Conservation (phyloP, 2,888 invertebrate species). For the Homarus gammarus region DNA sequence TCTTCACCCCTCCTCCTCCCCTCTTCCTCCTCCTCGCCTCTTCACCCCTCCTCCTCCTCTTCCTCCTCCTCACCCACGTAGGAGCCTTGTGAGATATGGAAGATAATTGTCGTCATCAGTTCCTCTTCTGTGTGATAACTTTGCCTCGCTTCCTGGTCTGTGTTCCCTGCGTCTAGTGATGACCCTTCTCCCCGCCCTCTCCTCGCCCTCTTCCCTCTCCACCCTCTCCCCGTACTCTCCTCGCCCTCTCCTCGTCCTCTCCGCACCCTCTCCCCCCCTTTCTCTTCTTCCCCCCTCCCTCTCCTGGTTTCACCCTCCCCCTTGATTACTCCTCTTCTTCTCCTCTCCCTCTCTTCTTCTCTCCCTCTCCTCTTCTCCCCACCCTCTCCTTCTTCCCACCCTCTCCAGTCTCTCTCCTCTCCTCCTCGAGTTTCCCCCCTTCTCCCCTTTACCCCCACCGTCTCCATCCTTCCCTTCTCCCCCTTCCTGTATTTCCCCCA, state of each 20-base stretch:
- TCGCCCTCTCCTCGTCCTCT: too few relatives aligned
- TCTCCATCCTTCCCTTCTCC: not conserved
- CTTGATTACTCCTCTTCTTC: too few relatives aligned
- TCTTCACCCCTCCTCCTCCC: too few relatives aligned
- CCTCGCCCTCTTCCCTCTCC: too few relatives aligned
- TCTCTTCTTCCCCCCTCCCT: not conserved
- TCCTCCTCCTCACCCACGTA: not conserved
- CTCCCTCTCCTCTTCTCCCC: not conserved
- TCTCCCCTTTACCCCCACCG: not conserved
- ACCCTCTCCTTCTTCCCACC: not conserved
- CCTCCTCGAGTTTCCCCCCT: not conserved
- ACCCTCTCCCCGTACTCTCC: too few relatives aligned
- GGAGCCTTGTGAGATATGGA: not conserved
- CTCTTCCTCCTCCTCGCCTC: not conserved
- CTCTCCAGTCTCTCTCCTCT: not conserved
- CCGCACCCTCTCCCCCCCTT: too few relatives aligned
- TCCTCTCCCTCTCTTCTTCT: too few relatives aligned
- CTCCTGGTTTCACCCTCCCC: too few relatives aligned
- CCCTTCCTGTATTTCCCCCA: not conserved
- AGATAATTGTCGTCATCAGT: slow-evolving; percentile 4
- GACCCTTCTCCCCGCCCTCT: not conserved
- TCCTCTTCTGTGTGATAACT: not conserved
- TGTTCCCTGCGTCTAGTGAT: not conserved
- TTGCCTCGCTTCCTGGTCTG: not conserved
- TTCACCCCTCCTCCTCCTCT: too few relatives aligned